A percentile compares a stretch with the other conserved stretches of the same genome.
Conservation (phyloP, 2,888 invertebrate species). For the Stenurella melanura region DNA sequence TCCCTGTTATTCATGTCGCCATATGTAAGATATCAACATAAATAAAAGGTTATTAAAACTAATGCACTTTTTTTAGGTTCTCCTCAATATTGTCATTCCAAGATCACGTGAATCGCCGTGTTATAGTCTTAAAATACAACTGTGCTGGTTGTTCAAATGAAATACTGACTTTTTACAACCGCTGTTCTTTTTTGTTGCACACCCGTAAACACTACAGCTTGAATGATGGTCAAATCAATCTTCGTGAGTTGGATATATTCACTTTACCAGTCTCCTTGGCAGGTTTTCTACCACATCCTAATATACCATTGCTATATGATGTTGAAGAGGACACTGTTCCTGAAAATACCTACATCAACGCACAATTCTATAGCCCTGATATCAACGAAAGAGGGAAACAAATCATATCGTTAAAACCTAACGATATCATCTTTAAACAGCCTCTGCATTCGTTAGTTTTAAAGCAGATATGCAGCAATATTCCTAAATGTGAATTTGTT, state of each 20-base stretch:
- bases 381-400: slow-evolving; percentile 59
- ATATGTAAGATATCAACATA: slow-evolving; percentile 50
- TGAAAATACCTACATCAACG: slow-evolving; percentile 60
- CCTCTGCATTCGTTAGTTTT: slow-evolving; percentile 59
- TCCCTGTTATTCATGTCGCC: slow-evolving; percentile 58
- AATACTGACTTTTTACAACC: slow-evolving; percentile 67
- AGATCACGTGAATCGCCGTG: slow-evolving; percentile 70
- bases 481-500: slow-evolving; percentile 69
- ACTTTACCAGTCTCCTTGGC: slow-evolving; percentile 66
- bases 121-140: slow-evolving; percentile 66
- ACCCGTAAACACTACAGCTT: slow-evolving; percentile 67
- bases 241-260: slow-evolving; percentile 64
- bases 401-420: slow-evolving; percentile 63
- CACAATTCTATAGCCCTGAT: slow-evolving; percentile 67
- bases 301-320: slow-evolving; percentile 66
- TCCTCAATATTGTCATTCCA: slow-evolving; percentile 67
- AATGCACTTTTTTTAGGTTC: slow-evolving; percentile 65
- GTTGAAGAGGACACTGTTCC: slow-evolving; percentile 62
- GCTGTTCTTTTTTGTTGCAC: slow-evolving; percentile 69
- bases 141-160: slow-evolving; percentile 63
- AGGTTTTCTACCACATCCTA: slow-evolving; percentile 67
- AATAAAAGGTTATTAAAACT: background rate
- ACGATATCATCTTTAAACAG: slow-evolving; percentile 63
- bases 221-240: slow-evolving; percentile 64
- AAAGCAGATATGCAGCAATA: slow-evolving; percentile 67